Conservation (phyloP, 2,797 vertebrate genomes). For the Heliangelus exortis region DNA sequence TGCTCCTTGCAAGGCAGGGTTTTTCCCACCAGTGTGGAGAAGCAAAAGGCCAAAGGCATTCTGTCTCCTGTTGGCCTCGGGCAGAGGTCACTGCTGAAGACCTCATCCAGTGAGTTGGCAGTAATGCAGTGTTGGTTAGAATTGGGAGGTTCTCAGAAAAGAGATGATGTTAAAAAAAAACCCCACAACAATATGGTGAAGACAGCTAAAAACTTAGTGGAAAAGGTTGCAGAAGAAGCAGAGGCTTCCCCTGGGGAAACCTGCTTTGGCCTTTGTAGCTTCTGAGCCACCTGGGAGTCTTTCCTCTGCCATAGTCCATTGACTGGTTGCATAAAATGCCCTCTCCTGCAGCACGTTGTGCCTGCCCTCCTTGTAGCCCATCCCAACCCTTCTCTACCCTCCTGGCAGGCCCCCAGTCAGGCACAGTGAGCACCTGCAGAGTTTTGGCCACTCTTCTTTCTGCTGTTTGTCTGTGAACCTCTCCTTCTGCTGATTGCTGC, state of each 20-base stretch:
- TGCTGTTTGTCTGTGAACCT: not conserved
- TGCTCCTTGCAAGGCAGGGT: not conserved
- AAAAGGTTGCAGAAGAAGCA: not conserved
- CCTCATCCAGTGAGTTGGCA: not conserved
- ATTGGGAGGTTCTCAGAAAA: not conserved
- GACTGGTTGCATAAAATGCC: not conserved
- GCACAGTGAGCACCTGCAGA: not conserved
- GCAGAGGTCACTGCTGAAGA: accelerated
- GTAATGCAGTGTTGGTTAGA: accelerated
- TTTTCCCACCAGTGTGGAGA: not conserved
- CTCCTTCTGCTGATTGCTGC: not conserved
- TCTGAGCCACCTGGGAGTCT: not conserved
- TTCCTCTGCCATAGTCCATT: not conserved
- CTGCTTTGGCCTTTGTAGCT: not conserved
- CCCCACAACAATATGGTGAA: not conserved
- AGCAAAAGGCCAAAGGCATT: not conserved
- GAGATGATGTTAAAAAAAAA: not conserved
- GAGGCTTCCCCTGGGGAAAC: not conserved
- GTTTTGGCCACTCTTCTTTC: not conserved
- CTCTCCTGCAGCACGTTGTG: not conserved
- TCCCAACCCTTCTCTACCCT: accelerated
- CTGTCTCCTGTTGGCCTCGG: not conserved
- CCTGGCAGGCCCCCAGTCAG: not conserved
- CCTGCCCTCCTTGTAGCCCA: accelerated
- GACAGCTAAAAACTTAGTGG: not conserved